Evolutionary conservation across 2,797 vertebrate genomes (phyloP).

Genomic region (Syngnathus acus): DNA sequence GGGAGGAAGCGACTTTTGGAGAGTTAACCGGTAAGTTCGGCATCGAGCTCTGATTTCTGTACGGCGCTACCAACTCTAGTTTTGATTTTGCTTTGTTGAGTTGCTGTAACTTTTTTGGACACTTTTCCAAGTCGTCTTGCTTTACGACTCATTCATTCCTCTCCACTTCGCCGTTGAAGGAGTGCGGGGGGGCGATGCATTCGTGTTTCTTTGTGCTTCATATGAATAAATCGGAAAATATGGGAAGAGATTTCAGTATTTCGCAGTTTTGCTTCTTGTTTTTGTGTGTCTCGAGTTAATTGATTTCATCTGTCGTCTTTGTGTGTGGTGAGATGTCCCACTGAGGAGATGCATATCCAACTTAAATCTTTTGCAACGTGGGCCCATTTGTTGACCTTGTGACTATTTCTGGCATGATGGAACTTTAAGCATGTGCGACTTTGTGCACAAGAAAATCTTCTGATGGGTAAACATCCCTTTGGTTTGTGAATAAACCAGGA

Average conservation of each 20-base stretch:
- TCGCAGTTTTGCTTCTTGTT: neutral
- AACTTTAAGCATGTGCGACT: neutral
- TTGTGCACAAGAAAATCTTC: neutral
- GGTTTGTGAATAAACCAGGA: neutral
- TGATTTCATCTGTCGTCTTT: constrained; percentile 44
- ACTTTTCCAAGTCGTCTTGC: constrained; percentile 6
- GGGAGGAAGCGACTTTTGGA: constrained; percentile 33
- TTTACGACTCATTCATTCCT: constrained; percentile 50
- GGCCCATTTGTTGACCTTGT: neutral
- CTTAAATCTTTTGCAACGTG: neutral
- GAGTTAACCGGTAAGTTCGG: constrained; percentile 51
- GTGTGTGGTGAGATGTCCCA: neutral
- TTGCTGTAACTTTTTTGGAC: constrained; percentile 34
- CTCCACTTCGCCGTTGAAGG: constrained; percentile 17
- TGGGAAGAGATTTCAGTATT: neutral
- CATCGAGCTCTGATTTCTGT: constrained; percentile 10
- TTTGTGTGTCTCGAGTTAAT: neutral
- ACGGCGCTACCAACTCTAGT: too few relatives aligned
- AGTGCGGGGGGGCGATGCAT: constrained; percentile 17
- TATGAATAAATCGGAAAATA: neutral
- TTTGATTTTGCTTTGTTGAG: constrained; percentile 13
- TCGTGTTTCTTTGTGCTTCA: constrained; percentile 19
- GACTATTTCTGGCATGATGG: neutral
- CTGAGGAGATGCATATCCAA: neutral
- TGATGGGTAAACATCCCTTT: neutral